These are phyloP conservation scores for Quadroppia sp. DNA, from an alignment of 2,888 invertebrate species.

Conservation along the genomic window DNA sequence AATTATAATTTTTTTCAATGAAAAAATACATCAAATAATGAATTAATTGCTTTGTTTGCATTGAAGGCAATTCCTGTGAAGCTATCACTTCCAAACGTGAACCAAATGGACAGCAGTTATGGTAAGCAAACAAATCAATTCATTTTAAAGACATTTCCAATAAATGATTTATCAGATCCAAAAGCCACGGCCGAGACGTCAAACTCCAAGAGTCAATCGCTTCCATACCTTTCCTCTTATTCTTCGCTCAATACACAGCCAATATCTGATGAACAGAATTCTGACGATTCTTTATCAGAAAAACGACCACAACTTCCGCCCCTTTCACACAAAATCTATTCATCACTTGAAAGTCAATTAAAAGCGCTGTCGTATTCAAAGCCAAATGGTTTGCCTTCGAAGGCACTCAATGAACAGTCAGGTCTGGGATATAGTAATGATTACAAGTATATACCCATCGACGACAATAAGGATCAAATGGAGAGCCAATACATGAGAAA, in stretches of 20 bases:
- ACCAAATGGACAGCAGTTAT: neutral
- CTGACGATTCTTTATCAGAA: neutral
- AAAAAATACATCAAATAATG: too few species aligned
- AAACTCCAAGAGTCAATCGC: neutral
- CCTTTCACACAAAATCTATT: constrained; percentile 15
- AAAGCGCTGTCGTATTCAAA: constrained; percentile 8
- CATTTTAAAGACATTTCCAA: neutral
- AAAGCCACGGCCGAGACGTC: neutral
- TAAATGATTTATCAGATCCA: neutral
- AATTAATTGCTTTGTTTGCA: neutral
- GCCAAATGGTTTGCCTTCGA: neutral
- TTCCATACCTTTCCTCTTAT: neutral
- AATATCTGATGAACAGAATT: neutral
- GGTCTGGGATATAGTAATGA: neutral
- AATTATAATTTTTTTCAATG: too few species aligned
- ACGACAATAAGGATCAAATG: neutral
- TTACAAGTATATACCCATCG: neutral
- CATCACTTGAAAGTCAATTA: neutral
- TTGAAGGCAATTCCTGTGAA: constrained; percentile 26
- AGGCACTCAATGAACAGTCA: constrained; percentile 6
- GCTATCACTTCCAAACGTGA: neutral
- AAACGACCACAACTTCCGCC: neutral
- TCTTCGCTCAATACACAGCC: neutral
- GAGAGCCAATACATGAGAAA: neutral
- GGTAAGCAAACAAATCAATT: neutral